Evolutionary conservation across 53 echinoderm and acorn worm species (phyloP).

Genomic region (Paelopatides confundens): DNA sequence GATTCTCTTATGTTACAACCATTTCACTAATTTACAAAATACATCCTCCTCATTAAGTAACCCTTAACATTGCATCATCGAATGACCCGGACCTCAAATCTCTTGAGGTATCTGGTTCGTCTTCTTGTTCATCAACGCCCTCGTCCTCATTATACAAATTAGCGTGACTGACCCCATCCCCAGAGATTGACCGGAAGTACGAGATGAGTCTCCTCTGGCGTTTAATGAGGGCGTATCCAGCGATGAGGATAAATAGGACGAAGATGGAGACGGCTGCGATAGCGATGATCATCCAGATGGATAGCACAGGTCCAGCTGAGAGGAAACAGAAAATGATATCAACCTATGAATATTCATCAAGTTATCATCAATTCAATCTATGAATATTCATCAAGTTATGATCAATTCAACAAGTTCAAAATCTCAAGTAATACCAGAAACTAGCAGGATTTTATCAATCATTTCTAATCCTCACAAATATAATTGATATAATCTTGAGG

Average conservation of each 20-base stretch:
- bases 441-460: no score
- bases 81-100: constrained; percentile 39
- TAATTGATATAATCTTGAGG: no score
- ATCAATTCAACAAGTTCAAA: no score
- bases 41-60: constrained; percentile 14
- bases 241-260: constrained; percentile 40
- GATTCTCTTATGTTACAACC: no score
- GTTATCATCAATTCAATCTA: no score
- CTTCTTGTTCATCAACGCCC: background rate
- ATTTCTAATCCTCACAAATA: no score
- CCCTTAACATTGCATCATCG: constrained; percentile 64
- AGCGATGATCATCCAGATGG: constrained; percentile 52
- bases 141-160: constrained; percentile 66
- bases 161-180: constrained; percentile 60
- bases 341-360: no score
- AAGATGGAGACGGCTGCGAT: constrained; percentile 32
- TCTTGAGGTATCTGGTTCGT: background rate
- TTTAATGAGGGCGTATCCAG: constrained; percentile 41
- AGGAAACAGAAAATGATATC: background rate
- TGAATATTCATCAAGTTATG: no score
- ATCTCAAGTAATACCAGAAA: no score
- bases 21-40: no score
- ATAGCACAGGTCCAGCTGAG: background rate
- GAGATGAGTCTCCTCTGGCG: constrained; percentile 66
- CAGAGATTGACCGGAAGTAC: constrained; percentile 73